These are phyloP conservation scores for Agrochola lychnidis DNA, from an alignment of 2,888 invertebrate genomes.

Conservation along the genomic window DNA sequence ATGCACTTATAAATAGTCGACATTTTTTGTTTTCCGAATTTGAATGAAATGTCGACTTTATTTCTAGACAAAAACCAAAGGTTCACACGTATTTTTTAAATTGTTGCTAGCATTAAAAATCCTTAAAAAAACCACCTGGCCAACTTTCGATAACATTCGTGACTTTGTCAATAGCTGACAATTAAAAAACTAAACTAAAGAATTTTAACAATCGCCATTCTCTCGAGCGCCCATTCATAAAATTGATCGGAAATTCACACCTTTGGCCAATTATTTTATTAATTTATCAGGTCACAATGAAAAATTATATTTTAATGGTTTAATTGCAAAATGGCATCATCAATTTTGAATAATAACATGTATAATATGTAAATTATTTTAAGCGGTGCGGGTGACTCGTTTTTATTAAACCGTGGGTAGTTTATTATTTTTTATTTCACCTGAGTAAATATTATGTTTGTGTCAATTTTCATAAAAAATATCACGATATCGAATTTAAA, in stretches of 20 bases:
- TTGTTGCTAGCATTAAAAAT: not conserved
- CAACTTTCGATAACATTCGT: constrained; percentile 49
- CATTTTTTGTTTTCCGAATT: not conserved
- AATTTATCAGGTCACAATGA: constrained; percentile 60
- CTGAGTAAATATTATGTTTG: not conserved
- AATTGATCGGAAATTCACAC: constrained; percentile 65
- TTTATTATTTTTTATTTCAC: not conserved
- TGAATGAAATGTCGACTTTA: not conserved
- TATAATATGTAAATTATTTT: constrained; percentile 48
- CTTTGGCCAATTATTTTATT: constrained; percentile 60
- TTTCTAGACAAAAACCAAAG: not conserved
- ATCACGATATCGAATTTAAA: not conserved
- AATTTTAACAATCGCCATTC: constrained; percentile 49
- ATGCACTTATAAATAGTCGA: not conserved
- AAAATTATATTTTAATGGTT: constrained; percentile 59
- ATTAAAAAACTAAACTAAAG: constrained; percentile 42
- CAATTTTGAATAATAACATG: constrained; percentile 55
- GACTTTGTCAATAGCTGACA: constrained; percentile 45
- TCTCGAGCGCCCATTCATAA: constrained; percentile 54
- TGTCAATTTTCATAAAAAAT: not conserved
- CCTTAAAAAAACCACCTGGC: constrained; percentile 18
- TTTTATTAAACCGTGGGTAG: constrained; percentile 39
- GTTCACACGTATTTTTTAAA: not conserved
- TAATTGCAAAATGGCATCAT: constrained; percentile 57
- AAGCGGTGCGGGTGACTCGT: constrained; percentile 43